Evolutionary conservation across 2,888 invertebrate genomes (phyloP), one percentile per base, ranked within the genome.

Genomic region (Neuroscelio doddi): DNA sequence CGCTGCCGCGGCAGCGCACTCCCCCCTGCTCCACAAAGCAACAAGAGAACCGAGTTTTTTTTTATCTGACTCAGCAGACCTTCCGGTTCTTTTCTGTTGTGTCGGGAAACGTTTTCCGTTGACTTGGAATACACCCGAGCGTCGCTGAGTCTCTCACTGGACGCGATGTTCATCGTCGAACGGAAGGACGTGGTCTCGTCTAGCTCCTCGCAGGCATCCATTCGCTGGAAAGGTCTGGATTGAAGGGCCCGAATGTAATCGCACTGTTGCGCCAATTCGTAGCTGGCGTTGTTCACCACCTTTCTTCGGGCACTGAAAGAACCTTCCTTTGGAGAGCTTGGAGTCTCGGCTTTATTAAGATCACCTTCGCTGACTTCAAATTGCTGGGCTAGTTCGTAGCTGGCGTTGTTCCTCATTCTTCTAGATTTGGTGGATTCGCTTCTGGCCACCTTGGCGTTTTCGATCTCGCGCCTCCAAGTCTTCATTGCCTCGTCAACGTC

Each of bases 31-130:
- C 81, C 83, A 83, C 70, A 76, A 16, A 51, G 67, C 74, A 76
- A 82, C 81, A 81, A 84, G 71, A 73, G 71, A 82, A 80, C 82
- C 83, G 83, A 84, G 83, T 83, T 84, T 83, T 84, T 83, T 84
- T 84, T 84, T 83, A 84, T 78, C 82, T 80, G 82, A 47, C 65
- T 56, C 1, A 83, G 53, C 12, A 82, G 64, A 55, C 79, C 75
- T 4, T 72, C 67, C 10, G 53, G 63, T 21, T 67, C 41, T 14
- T 50, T 12, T 68, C 36, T 10, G 55, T 53, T 27, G 64, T 66
- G n/a, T 45, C 15, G 49, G 24, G 44, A 64, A 0, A 74, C 44
- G 38, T 77, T 72, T 15, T 77, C 79, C 24, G 67, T 70, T 0
- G 76, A 74, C 7, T 69, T 76, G 1, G 76, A 73, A 46, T 76